These are phyloP conservation scores for Euthynnus affinis DNA, from an alignment of 2,797 vertebrate genomes.

Conservation along the genomic window DNA sequence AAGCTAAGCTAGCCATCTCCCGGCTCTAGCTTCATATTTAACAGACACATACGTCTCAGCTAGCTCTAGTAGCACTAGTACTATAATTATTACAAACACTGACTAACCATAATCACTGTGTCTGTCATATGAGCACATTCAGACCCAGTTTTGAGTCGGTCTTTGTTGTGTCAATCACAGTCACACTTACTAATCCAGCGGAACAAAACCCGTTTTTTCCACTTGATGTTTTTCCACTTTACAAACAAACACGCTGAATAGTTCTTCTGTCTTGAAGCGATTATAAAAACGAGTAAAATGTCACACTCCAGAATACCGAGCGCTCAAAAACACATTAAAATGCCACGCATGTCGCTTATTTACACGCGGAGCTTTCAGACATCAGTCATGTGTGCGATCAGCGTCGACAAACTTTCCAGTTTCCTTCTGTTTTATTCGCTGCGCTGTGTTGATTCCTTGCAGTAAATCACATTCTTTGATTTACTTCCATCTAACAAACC, in stretches of 20 bases:
- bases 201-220: background rate
- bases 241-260: background rate
- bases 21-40: background rate
- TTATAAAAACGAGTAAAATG: background rate
- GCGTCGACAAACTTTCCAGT: background rate
- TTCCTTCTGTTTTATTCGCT: background rate
- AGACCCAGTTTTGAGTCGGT: background rate
- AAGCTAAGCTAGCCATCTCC: too few relatives aligned
- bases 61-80: too few relatives aligned
- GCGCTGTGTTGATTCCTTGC: slow-evolving; percentile 1
- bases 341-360: background rate
- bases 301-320: background rate
- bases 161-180: background rate
- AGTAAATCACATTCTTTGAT: background rate
- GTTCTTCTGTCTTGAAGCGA: background rate
- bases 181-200: background rate
- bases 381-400: background rate
- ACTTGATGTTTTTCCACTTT: background rate
- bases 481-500: background rate
- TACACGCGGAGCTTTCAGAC: background rate
- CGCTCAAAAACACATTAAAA: background rate
- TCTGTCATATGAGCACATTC: background rate
- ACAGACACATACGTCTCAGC: background rate
- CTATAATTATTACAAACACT: too few relatives aligned
- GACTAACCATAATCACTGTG: background rate